phyloP scores from a whole-genome alignment of 1,140 invertebrate genomes.

The Anastrepha obliqua region DNA sequence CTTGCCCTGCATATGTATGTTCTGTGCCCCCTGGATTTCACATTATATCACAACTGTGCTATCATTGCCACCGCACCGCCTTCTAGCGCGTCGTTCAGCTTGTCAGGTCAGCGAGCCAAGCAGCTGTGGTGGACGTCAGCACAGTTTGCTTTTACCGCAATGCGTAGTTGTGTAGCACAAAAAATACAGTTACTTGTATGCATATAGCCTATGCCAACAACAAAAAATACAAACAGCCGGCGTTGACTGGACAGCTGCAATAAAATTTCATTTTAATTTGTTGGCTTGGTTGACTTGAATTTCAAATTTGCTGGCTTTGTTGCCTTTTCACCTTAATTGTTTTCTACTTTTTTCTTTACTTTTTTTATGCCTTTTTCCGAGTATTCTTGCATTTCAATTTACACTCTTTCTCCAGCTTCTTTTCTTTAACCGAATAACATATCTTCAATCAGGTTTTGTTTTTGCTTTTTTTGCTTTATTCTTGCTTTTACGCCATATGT shows the following conservation, averaged over 20 bases:
- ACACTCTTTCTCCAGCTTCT: not conserved
- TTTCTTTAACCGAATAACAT: too few relatives aligned
- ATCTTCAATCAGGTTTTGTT: too few relatives aligned
- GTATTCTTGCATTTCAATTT: not conserved
- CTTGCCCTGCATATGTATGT: too few relatives aligned
- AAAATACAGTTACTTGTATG: too few relatives aligned
- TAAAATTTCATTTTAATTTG: constrained; percentile 46
- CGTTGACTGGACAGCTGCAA: not conserved
- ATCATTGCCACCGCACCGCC: not conserved
- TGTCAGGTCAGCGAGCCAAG: not conserved
- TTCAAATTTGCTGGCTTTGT: not conserved
- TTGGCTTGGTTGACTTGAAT: constrained; percentile 11
- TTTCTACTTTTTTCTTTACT: not conserved
- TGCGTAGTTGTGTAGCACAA: not conserved
- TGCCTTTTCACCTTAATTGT: constrained; percentile 28
- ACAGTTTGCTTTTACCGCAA: constrained; percentile 28
- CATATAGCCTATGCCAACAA: too few relatives aligned
- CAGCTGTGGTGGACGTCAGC: constrained; percentile 11
- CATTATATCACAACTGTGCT: not conserved
- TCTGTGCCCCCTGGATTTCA: not conserved
- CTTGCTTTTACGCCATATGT: not conserved
- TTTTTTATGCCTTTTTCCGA: not conserved
- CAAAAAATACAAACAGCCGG: too few relatives aligned
- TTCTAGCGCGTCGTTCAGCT: not conserved
- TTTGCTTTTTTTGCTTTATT: not conserved